These are phyloP conservation scores for Patagioenas fasciata DNA, from an alignment of 2,113 vertebrate species.

Conservation along the genomic window DNA sequence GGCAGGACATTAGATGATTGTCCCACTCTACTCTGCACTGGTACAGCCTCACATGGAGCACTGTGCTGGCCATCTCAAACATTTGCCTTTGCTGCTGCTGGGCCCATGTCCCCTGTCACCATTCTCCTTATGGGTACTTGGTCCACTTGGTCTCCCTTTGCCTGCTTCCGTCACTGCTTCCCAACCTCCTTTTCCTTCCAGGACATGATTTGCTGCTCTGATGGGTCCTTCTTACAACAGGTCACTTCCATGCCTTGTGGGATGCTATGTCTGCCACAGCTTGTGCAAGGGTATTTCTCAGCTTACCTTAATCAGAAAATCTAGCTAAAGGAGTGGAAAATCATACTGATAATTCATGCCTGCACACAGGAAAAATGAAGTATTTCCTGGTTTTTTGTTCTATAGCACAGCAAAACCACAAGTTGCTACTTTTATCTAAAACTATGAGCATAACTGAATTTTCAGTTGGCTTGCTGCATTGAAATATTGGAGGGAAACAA, in stretches of 20 bases:
- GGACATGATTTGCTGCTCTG: neutral
- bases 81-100: neutral
- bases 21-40: too few species aligned
- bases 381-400: conserved; percentile 22
- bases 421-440: conserved; percentile 53
- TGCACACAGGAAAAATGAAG: neutral
- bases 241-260: neutral
- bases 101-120: neutral
- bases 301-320: neutral
- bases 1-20: neutral
- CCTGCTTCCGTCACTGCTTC: neutral
- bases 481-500: conserved; percentile 10
- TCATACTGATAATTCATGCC: conserved; percentile 8
- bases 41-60: too few species aligned
- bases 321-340: conserved; percentile 25
- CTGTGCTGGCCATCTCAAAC: neutral
- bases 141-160: neutral
- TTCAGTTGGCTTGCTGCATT: conserved; percentile 3
- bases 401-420: neutral
- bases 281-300: neutral
- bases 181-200: neutral
- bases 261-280: neutral
- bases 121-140: fast-evolving
- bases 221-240: neutral
- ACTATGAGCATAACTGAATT: conserved; percentile 3